Evolutionary conservation across 2,113 vertebrate genomes (phyloP).

Genomic region (Erinaceus europaeus): DNA sequence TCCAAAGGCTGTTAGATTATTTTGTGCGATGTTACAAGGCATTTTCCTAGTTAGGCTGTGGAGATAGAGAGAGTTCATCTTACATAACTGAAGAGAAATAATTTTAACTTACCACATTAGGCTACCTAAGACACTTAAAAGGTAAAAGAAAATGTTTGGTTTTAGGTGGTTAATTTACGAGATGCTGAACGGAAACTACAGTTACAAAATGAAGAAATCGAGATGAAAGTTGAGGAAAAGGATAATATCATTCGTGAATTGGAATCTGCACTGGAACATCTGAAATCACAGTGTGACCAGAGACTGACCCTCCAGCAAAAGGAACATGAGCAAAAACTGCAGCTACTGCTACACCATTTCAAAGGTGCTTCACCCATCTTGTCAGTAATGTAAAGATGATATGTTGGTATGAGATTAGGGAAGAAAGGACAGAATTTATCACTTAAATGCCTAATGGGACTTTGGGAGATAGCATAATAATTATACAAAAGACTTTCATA

Average conservation of each 20-base stretch:
- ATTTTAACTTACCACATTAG: background rate
- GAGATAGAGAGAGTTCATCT: background rate
- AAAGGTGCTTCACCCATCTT: constrained; percentile 80
- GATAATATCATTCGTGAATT: constrained; percentile 80
- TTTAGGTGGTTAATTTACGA: constrained; percentile 88
- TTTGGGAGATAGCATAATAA: too few relatives aligned
- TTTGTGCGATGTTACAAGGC: background rate
- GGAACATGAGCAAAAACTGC: constrained; percentile 89
- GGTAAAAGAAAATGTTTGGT: constrained; percentile 59
- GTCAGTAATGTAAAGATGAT: background rate
- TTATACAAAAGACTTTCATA: too few relatives aligned
- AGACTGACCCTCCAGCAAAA: constrained; percentile 87
- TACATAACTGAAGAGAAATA: background rate
- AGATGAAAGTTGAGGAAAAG: constrained; percentile 84
- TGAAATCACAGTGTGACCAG: constrained; percentile 86
- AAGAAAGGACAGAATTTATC: background rate
- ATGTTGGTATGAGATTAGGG: background rate
- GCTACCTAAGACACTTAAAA: constrained; percentile 13
- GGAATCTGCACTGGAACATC: constrained; percentile 84
- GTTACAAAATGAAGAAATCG: constrained; percentile 85
- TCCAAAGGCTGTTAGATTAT: background rate
- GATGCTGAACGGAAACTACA: constrained; percentile 84
- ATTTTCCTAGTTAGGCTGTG: background rate
- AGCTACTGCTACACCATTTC: constrained; percentile 85
- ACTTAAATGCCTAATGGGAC: too few relatives aligned